These are phyloP conservation scores for Pygoscelis antarcticus DNA, from an alignment of 2,113 vertebrate genomes.

Conservation along the genomic window DNA sequence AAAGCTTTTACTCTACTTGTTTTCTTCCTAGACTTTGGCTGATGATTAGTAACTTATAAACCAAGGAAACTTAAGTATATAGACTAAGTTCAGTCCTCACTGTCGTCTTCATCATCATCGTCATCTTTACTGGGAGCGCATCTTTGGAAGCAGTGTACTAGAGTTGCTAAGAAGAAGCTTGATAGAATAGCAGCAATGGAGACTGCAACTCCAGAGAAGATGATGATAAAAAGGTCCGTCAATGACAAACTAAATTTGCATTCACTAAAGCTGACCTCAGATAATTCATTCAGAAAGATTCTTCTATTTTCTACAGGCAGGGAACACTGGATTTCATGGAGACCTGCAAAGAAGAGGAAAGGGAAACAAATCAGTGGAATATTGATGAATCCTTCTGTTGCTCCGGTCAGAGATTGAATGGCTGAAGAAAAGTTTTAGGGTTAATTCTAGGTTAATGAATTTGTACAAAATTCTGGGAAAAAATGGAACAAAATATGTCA, in stretches of 20 bases:
- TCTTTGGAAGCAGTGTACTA: slow-evolving; percentile 96
- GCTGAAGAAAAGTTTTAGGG: not conserved
- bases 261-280: slow-evolving; percentile 94
- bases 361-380: not conserved
- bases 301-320: slow-evolving; percentile 87
- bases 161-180: slow-evolving; percentile 96
- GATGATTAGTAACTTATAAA: not conserved
- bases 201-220: slow-evolving; percentile 96
- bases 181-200: slow-evolving; percentile 95
- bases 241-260: slow-evolving; percentile 92
- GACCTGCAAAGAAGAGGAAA: slow-evolving; percentile 75
- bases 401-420: not conserved
- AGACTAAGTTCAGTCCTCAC: slow-evolving; percentile 49
- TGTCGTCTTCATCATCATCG: slow-evolving; percentile 90
- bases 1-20: not conserved
- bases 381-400: not conserved
- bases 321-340: slow-evolving; percentile 91
- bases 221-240: slow-evolving; percentile 95
- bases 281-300: slow-evolving; percentile 88
- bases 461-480: not conserved
- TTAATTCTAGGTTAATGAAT: not conserved
- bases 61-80: not conserved
- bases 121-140: slow-evolving; percentile 93
- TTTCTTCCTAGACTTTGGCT: not conserved
- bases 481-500: not conserved